phyloP scores from a whole-genome alignment of 2,888 invertebrate species.

The Ophioninae sp. region DNA sequence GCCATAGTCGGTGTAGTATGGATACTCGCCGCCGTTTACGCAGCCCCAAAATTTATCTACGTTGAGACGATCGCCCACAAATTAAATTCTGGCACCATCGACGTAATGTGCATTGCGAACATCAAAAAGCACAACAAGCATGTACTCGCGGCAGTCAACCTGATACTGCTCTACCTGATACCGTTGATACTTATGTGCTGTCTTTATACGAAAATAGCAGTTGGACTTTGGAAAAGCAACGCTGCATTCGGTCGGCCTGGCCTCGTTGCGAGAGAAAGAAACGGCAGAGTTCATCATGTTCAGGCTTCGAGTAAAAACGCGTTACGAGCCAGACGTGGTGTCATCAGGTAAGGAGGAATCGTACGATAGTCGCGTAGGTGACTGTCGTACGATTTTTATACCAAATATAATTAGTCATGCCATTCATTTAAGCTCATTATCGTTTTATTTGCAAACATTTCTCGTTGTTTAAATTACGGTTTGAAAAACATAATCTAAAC shows the following conservation, averaged over 20 bases:
- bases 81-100: slow-evolving; percentile 83
- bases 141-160: slow-evolving; percentile 90
- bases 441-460: background rate
- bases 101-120: slow-evolving; percentile 89
- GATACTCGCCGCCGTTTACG: slow-evolving; percentile 91
- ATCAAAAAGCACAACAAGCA: slow-evolving; percentile 90
- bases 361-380: background rate
- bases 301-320: slow-evolving; percentile 89
- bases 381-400: too few relatives aligned
- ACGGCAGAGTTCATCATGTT: slow-evolving; percentile 82
- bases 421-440: background rate
- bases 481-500: too few relatives aligned
- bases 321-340: slow-evolving; percentile 90
- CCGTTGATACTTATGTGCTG: slow-evolving; percentile 89
- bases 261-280: slow-evolving; percentile 66
- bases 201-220: slow-evolving; percentile 90
- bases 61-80: slow-evolving; percentile 88
- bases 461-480: background rate
- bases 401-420: too few relatives aligned
- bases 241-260: slow-evolving; percentile 70
- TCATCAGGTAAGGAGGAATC: slow-evolving; percentile 82
- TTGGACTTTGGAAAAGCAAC: slow-evolving; percentile 90
- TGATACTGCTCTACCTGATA: slow-evolving; percentile 90
- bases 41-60: slow-evolving; percentile 92
- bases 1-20: slow-evolving; percentile 91